Evolutionary conservation across 2,888 invertebrate genomes (phyloP), one percentile per base, ranked within the genome.

Genomic region (Selenia dentaria): DNA sequence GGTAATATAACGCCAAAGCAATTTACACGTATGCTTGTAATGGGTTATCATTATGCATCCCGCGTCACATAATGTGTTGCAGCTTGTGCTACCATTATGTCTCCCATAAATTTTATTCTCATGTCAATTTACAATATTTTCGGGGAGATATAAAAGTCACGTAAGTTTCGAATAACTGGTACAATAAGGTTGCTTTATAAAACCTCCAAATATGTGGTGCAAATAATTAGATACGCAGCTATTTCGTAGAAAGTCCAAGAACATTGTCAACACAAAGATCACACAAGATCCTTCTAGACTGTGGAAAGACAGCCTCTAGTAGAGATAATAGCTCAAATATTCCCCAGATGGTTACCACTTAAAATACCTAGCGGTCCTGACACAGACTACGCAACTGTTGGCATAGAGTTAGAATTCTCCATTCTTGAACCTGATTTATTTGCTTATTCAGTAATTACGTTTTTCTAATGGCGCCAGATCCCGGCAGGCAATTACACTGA

Each of bases 341-440:
- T 49, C 44, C 47, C 69, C 67, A 74, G 74, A 82, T 79, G 77
- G 68, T 74, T 67, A 62, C 68, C 73, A 77, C 79, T 83, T 82
- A 76, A 79, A 61, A 86, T 83, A 83, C 79, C 73, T 78, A 75
- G 69, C 74, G 72, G 74, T 59, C 56, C 56, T 61, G 60, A 8
- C 12, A 33, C 33, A 29, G 28, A 14, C 12, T 25, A 24, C 8
- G 33, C 5, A 12, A 39, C 33, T 18, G 9, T 35, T 31, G 1
- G 5, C 9, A 24, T 6, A 59, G 62, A 12, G 65, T 53, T 51
- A 60, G 59, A 58, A 59, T 60, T 34, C 46, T 39, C 61, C 65
- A 69, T 74, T 72, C 76, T 67, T 64, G 62, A 57, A 58, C 59
- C 59, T 72, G 67, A 78, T 83, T 80, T 79, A 76, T 82, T 72